phyloP scores from a whole-genome alignment of 2,113 vertebrate genomes.

The Oostethus manadensis region DNA sequence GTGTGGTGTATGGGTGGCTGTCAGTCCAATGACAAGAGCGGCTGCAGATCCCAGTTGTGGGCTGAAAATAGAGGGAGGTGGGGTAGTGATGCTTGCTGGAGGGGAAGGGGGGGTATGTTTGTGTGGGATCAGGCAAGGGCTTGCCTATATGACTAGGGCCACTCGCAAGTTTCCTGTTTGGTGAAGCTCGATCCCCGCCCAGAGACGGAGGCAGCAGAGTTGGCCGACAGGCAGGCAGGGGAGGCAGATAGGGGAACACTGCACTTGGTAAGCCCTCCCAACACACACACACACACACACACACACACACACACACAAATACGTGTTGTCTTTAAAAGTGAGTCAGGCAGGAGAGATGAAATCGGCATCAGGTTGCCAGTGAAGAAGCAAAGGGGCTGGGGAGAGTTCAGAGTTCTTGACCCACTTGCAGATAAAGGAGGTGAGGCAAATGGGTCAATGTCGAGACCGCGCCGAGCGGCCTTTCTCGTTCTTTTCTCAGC shows the following conservation, averaged over 20 bases:
- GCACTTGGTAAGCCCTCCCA: conserved; percentile 65
- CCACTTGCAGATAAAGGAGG: conserved; percentile 67
- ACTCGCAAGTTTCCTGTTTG: conserved; percentile 76
- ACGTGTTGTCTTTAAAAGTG: conserved; percentile 40
- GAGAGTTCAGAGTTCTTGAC: conserved; percentile 71
- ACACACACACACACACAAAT: conserved; percentile 26
- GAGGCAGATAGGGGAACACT: conserved; percentile 53
- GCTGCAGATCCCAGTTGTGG: conserved; percentile 72
- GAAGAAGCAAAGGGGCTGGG: conserved; percentile 42
- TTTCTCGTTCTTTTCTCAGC: conserved; percentile 25
- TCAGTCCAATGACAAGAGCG: conserved; percentile 63
- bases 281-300: conserved; percentile 28
- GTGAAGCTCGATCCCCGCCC: conserved; percentile 67
- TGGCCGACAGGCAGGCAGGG: conserved; percentile 62
- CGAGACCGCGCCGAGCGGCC: conserved; percentile 44
- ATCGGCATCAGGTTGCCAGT: conserved; percentile 43
- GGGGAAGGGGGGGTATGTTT: conserved; percentile 71
- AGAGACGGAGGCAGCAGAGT: conserved; percentile 67
- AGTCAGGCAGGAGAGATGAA: conserved; percentile 48
- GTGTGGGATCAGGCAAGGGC: conserved; percentile 80
- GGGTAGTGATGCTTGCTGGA: conserved; percentile 42
- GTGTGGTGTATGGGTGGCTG: conserved; percentile 75
- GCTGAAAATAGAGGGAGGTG: conserved; percentile 72
- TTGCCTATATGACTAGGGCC: conserved; percentile 75
- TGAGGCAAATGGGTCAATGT: conserved; percentile 61